These are phyloP conservation scores for Zhuqinia jingwanae DNA, from an alignment of 2,888 invertebrate species.

Conservation along the genomic window DNA sequence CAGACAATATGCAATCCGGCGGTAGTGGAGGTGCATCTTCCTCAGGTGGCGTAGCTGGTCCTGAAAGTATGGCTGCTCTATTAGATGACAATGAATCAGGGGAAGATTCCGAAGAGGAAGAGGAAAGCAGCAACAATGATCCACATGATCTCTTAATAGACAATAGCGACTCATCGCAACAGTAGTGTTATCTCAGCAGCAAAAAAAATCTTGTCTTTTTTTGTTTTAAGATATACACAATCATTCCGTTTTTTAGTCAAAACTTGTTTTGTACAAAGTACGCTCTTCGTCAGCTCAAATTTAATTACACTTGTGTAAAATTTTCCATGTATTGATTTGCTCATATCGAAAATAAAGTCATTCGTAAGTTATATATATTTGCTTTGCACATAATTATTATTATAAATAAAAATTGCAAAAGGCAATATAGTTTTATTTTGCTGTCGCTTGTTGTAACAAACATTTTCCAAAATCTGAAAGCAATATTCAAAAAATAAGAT, in stretches of 20 bases:
- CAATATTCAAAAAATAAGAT: no score
- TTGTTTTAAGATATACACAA: background rate
- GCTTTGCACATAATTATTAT: no score
- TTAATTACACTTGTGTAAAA: background rate
- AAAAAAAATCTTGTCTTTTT: background rate
- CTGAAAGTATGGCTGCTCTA: conserved; percentile 20
- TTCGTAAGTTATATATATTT: no score
- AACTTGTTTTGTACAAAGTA: background rate
- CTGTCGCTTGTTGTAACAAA: background rate
- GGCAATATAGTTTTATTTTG: background rate
- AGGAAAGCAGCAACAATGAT: conserved; percentile 79
- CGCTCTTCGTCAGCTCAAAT: background rate
- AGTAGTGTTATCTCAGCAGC: conserved; percentile 60
- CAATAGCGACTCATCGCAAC: conserved; percentile 79
- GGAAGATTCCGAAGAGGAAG: conserved; percentile 79
- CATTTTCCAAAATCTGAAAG: no score
- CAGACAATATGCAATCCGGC: conserved; percentile 83
- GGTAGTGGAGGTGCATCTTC: conserved; percentile 33
- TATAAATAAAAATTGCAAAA: no score
- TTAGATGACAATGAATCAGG: conserved; percentile 58
- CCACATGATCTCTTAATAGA: conserved; percentile 79
- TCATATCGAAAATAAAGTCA: no score
- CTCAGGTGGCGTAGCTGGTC: conserved; percentile 31
- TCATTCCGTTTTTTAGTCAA: background rate
- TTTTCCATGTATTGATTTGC: background rate